These are phyloP conservation scores for Trididemnum nubilum DNA, from an alignment of 23 tunicate genomes.

Conservation along the genomic window DNA sequence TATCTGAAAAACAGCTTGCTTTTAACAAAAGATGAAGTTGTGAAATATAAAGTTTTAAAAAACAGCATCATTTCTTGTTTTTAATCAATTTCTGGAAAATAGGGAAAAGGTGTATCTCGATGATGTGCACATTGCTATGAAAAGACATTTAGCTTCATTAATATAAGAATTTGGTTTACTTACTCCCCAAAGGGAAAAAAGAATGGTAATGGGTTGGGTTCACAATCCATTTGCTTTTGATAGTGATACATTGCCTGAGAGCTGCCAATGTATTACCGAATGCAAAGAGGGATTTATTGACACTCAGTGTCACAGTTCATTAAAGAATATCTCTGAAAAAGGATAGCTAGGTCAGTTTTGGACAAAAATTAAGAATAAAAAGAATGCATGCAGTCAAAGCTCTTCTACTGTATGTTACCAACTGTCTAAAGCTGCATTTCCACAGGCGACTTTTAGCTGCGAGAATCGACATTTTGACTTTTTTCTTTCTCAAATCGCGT, in stretches of 20 bases:
- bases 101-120: slow-evolving; percentile 2
- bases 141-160: slow-evolving; percentile 15
- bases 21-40: slow-evolving; percentile 10
- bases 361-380: slow-evolving; percentile 13
- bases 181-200: not conserved
- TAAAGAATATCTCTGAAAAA: not conserved
- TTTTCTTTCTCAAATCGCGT: too few species aligned
- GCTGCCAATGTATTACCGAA: slow-evolving; percentile 15
- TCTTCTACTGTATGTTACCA: slow-evolving; percentile 22
- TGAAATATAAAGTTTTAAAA: not conserved
- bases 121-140: not conserved
- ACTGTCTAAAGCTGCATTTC: too few species aligned
- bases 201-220: not conserved
- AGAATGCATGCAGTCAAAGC: slow-evolving; percentile 8
- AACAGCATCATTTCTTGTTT: slow-evolving; percentile 23
- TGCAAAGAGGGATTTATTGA: slow-evolving; percentile 1
- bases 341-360: slow-evolving; percentile 4
- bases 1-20: slow-evolving; percentile 9
- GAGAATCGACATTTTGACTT: too few species aligned
- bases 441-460: too few species aligned
- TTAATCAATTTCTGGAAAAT: slow-evolving; percentile 23
- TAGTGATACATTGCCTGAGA: slow-evolving; percentile 25
- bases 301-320: slow-evolving; percentile 26
- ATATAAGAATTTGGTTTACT: slow-evolving; percentile 6
- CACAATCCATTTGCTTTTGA: slow-evolving; percentile 21